Percentiles rank a stretch among this genome's conserved stretches.
Conservation (phyloP, 2,888 invertebrate species). For the Hemistola chrysoprasaria region DNA sequence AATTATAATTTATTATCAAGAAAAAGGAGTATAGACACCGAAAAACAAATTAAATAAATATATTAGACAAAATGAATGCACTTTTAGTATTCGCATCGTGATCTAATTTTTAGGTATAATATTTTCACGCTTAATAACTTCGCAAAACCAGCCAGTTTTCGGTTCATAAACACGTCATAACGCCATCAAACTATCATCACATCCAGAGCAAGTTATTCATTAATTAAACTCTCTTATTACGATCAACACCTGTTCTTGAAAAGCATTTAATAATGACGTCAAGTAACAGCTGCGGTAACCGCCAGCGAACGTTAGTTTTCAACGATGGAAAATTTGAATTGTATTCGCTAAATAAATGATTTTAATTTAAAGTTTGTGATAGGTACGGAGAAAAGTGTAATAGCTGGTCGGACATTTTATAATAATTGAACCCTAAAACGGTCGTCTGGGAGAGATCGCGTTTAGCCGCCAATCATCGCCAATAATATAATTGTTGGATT, state of each 20-base stretch:
- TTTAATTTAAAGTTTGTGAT: constrained; percentile 27
- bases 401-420: no score
- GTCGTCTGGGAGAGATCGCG: no score
- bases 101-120: no score
- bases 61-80: no score
- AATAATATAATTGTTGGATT: no score
- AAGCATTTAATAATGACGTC: constrained; percentile 76
- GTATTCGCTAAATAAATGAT: constrained; percentile 43
- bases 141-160: not conserved
- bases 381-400: not conserved
- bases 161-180: constrained; percentile 24
- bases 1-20: no score
- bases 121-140: no score
- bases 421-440: no score
- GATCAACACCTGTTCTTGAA: constrained; percentile 80
- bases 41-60: no score
- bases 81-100: no score
- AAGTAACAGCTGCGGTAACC: constrained; percentile 65
- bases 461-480: no score
- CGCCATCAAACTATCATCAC: constrained; percentile 39
- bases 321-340: constrained; percentile 64
- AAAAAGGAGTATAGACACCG: no score
- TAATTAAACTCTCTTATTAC: constrained; percentile 78
- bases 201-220: constrained; percentile 59
- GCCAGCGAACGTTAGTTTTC: constrained; percentile 65